Base-by-base conservation (phyloP, 2,113 vertebrate species). In the Climacteris rufus region DNA sequence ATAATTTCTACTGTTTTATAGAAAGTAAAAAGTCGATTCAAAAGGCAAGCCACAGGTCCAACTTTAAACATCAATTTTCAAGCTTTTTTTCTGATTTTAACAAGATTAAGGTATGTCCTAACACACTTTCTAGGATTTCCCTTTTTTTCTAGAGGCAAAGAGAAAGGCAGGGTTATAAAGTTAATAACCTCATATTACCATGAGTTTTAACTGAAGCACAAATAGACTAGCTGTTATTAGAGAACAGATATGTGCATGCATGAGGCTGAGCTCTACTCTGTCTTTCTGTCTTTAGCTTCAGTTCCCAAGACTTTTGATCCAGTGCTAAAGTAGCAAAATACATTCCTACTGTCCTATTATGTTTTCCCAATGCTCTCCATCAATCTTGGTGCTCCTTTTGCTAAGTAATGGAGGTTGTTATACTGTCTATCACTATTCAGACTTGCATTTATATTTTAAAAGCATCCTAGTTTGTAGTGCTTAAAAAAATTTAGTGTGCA, bases 51-150 rank as follows among this genome's bases (percentile, higher is more conserved):
- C 42, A 88, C 11, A 40, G 11, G 14, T 71, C 15, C 3, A n/a
- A 40, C 53, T 83, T 71, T 40, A 54, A 75, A 75, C 12, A 45
- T 15, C 6, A 57, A 27, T 76, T 88, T 83, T 75, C 52, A 88
- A 28, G 15, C 3, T 63, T 2, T 3, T 79, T 65, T 71, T 86
- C 30, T 47, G 22, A 35, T 70, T 83, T 88, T 71, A 21, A 30
- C 10, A 87, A 71, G 8, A 18, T 17, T 35, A n/a, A 75, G 3
- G 1, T 52, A 10, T 50, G 30, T 79, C 19, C 27, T 70, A 47
- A 71, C 20, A 71, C 13, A 31, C 1, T 71, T 66, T 45, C 20
- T 53, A 61, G 28, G 12, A 45, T 8, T 44, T 52, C 0, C 0
- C 0, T 61, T 78, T 81, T 11, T 53, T 60, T 72, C 61, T 53